Evolutionary conservation across 30 jellyfish, hydroid and myxozoan genomes (phyloP).

Genomic region (Turritopsis rubra): DNA sequence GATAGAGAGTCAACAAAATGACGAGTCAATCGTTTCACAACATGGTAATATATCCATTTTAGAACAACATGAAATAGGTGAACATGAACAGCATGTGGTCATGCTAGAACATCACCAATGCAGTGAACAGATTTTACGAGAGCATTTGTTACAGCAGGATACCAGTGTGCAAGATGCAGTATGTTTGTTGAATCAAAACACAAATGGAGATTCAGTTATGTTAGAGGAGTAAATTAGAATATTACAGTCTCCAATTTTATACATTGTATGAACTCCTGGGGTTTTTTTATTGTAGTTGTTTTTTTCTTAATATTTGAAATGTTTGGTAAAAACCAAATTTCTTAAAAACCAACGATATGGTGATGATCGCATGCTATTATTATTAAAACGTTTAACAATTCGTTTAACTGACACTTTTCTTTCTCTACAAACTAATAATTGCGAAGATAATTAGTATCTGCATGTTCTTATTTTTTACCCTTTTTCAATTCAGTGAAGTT

Average conservation of each 20-base stretch:
- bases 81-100: not conserved
- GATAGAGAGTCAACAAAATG: not conserved
- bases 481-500: no score
- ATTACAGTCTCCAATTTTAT: not conserved
- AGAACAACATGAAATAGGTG: not conserved
- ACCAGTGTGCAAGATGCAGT: not conserved
- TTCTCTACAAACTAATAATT: no score
- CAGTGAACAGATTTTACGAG: not conserved
- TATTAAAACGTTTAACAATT: no score
- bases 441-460: no score
- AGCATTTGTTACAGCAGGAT: not conserved
- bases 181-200: not conserved
- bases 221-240: not conserved
- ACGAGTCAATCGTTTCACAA: not conserved
- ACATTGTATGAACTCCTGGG: not conserved
- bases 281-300: not conserved
- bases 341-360: no score
- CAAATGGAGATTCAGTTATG: not conserved
- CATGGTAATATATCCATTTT: not conserved
- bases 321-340: no score
- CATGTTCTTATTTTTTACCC: no score
- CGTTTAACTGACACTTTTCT: no score
- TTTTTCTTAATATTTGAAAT: not conserved
- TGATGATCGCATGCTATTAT: no score
- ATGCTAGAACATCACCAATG: not conserved